Evolutionary conservation across 2,797 vertebrate species (phyloP), one percentile per base, ranked within the genome.

Genomic region (Rhinatrema bivittatum): DNA sequence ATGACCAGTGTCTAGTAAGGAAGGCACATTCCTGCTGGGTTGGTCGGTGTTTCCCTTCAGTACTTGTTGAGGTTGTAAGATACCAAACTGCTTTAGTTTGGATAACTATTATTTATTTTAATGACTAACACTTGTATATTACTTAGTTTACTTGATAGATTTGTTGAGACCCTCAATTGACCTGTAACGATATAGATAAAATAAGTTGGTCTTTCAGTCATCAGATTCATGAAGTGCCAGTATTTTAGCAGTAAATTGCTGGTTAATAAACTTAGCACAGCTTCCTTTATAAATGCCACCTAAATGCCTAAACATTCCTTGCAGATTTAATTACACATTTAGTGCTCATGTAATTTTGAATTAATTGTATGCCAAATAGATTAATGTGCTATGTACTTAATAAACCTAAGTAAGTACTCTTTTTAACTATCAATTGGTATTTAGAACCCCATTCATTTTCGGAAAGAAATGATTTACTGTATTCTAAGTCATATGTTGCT

Each of bases 381-480:
- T 84, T 86, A 84, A 85, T 84, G 74, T 69, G 84, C 62, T 79
- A 65, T 78, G 72, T 78, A 84, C 80, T 85, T 84, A 81, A 79
- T 84, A 86, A 85, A 81, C 72, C 71, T 63, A 37, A 13, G 38
- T 82, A 79, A 84, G 63, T 72, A 75, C 69, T 76, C 78, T 74
- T 81, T n/a, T 78, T 78, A 83, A 65, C 71, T 75, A 70, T 78
- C 79, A 77, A 61, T 71, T 77, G 77, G 51, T 78, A 73, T 81
- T 86, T 78, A 72, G 74, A 69, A 69, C 65, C 55, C 40, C 28
- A 19, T 79, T 68, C 72, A 55, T 68, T 60, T 72, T 62, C 59
- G 53, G 46, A 62, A 69, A 74, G 70, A 70, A 60, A 61, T 76
- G 65, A 59, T 67, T 69, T 52, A 52, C 0, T 4, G 42, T n/a